These are phyloP conservation scores for Hypsibius dujardini DNA, from an alignment of 1,140 invertebrate species.

Conservation along the genomic window DNA sequence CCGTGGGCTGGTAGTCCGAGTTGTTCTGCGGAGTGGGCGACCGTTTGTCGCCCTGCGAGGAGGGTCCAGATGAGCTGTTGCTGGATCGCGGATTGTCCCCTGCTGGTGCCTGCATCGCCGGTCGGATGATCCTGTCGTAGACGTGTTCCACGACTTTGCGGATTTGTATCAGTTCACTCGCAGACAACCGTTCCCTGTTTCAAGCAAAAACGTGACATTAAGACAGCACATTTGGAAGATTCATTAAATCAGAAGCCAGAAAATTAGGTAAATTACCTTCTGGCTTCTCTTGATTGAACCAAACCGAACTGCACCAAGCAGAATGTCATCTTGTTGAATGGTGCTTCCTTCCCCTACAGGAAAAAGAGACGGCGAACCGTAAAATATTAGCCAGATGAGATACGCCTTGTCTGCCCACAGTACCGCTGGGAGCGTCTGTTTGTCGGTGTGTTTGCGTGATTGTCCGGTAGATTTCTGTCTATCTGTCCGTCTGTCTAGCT, in stretches of 20 bases:
- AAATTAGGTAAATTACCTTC: constrained; percentile 15
- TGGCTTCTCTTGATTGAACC: neutral
- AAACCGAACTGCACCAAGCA: constrained; percentile 72
- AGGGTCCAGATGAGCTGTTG: constrained; percentile 30
- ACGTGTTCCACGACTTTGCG: constrained; percentile 99
- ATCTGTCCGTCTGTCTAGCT: no score
- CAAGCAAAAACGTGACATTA: no score
- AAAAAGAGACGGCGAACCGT: no score
- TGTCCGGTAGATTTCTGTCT: no score
- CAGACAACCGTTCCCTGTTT: constrained; percentile 73
- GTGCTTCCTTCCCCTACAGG: constrained; percentile 62
- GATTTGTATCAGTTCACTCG: constrained; percentile 96
- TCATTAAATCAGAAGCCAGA: constrained; percentile 15
- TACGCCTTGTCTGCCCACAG: no score
- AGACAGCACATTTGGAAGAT: neutral
- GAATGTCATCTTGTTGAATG: constrained; percentile 94
- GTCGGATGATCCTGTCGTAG: constrained; percentile 81
- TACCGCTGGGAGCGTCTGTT: no score
- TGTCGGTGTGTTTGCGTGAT: no score
- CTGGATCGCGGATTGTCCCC: neutral
- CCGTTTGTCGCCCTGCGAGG: constrained; percentile 21
- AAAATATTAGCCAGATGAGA: no score
- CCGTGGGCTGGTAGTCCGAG: constrained; percentile 21
- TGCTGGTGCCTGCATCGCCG: constrained; percentile 57
- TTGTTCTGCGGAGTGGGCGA: constrained; percentile 13